Evolutionary conservation across 2,797 vertebrate genomes (phyloP), one percentile per base, ranked within the genome.

Genomic region (Anniella stebbinsi): DNA sequence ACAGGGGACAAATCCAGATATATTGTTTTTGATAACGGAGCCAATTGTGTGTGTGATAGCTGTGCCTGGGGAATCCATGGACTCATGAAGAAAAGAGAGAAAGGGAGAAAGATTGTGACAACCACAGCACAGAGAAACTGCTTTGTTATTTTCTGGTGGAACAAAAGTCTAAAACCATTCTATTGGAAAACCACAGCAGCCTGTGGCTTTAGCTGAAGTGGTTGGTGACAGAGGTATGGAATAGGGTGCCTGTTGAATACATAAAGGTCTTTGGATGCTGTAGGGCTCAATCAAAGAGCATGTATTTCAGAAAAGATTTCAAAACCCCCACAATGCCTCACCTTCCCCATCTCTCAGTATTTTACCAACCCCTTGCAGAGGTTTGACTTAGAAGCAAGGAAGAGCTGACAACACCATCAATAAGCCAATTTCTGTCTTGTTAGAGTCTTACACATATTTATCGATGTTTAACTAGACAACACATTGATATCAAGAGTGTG

Each of bases 341-440:
- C 2, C 69, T 60, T 41, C 45, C 38, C 2, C 69, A 54, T 41
- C 45, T 70, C 84, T 80, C 77, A 0, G 0, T 1, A 63, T 25
- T 23, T 2, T 75, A 57, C 9, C 12, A 80, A 1, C 88, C 21
- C 83, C 88, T 85, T 12, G 57, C 88, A 48, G 92, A 89, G 72
- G 78, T 88, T 12, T 70, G 83, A 51, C 84, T 45, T 45, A 33
- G 84, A 81, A 75, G 4, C 57, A 78, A 91, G 67, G 89, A 60
- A 60, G 88, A 54, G 94, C 92, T 92, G 87, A 94, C 67, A 10
- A 93, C 78, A 89, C 88, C 82, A 93, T 90, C 96, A 92, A 51
- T 90, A 95, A 95, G 95, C 95, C 93, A 90, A 28, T 91, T 76
- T 95, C 96, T 88, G 96, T 36, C 90, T 92, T 73, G 88, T 88